phyloP scores from a whole-genome alignment of 2,113 vertebrate genomes.

The Elephantulus edwardii region DNA sequence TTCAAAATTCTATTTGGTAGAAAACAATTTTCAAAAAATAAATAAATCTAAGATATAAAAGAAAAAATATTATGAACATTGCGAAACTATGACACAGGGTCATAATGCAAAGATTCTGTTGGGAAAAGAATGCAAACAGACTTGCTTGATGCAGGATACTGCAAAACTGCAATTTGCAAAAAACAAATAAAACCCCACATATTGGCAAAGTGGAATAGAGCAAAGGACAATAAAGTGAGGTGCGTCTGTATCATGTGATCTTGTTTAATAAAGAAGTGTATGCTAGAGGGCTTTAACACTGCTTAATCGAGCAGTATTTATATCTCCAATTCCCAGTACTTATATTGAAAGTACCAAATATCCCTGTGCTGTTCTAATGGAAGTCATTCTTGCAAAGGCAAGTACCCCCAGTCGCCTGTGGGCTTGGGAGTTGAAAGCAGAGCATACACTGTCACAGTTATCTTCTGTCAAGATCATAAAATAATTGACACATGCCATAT shows the following conservation, averaged over 20 bases:
- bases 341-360: background rate
- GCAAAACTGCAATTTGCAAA: too few relatives aligned
- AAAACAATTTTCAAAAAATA: too few relatives aligned
- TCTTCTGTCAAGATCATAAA: background rate
- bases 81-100: too few relatives aligned
- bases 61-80: too few relatives aligned
- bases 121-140: too few relatives aligned
- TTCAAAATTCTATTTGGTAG: too few relatives aligned
- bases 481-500: background rate
- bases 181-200: too few relatives aligned
- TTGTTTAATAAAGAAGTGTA: constrained; percentile 2
- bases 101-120: too few relatives aligned
- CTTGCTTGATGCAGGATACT: too few relatives aligned
- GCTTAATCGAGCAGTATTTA: background rate
- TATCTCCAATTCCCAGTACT: background rate
- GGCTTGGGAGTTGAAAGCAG: background rate
- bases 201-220: too few relatives aligned
- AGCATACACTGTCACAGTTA: background rate
- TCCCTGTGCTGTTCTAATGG: background rate
- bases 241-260: background rate
- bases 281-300: background rate
- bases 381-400: background rate
- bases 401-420: background rate
- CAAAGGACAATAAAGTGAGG: too few relatives aligned
- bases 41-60: too few relatives aligned